Percentiles rank a stretch among this genome's conserved stretches.
Evolutionary conservation across 1,140 invertebrate genomes (phyloP).

Genomic region (Stegodyphus mimosarum): DNA sequence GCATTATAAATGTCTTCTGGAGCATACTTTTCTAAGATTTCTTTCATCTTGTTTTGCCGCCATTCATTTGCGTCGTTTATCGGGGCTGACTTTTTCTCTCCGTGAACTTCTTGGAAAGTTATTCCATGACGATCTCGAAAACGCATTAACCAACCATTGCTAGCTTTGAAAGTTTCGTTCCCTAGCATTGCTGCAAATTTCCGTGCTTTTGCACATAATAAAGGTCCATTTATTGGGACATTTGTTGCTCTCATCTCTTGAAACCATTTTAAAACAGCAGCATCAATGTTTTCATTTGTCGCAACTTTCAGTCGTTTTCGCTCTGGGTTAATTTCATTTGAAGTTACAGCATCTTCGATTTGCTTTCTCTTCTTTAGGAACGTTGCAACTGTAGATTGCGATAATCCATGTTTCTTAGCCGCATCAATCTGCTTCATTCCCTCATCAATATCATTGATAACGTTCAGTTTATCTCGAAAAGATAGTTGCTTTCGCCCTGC

Average conservation of each 20-base stretch:
- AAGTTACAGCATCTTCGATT: constrained; percentile 10
- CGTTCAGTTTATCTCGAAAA: constrained; percentile 12
- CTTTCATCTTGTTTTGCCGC: constrained; percentile 6
- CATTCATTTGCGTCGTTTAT: constrained; percentile 15
- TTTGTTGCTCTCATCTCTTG: constrained; percentile 18
- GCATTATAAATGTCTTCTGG: constrained; percentile 8
- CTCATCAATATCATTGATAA: constrained; percentile 1
- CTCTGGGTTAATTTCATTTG: constrained; percentile 8
- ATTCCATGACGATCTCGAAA: constrained; percentile 15
- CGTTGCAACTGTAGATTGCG: neutral
- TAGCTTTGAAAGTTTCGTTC: constrained; percentile 15
- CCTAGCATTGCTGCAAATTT: constrained; percentile 15
- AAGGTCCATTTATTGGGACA: constrained; percentile 11
- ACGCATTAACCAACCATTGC: constrained; percentile 15
- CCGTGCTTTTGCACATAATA: constrained; percentile 6
- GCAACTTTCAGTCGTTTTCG: constrained; percentile 13
- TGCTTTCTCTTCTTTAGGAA: constrained; percentile 1
- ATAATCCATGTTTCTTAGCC: neutral
- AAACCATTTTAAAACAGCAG: constrained; percentile 13
- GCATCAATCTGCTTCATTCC: neutral
- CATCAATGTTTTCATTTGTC: constrained; percentile 16
- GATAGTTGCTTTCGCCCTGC: constrained; percentile 14
- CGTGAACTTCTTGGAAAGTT: constrained; percentile 18
- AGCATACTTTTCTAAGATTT: constrained; percentile 1
- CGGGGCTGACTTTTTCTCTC: constrained; percentile 12